Evolutionary conservation across 2,888 invertebrate species (phyloP).

Genomic region (Dolichomitus sp.): DNA sequence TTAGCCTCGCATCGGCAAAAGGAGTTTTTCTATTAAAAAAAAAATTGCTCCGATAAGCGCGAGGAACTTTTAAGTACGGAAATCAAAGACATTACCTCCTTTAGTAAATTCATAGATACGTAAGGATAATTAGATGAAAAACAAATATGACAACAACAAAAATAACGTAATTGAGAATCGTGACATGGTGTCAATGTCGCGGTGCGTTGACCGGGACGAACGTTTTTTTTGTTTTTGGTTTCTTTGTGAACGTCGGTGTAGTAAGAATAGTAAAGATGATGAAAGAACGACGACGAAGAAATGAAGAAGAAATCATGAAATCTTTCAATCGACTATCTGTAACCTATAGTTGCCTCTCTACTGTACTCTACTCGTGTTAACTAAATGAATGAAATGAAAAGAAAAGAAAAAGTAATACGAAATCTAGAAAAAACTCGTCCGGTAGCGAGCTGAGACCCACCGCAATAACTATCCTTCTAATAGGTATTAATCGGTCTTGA

Average conservation of each 20-base stretch:
- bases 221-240: slow-evolving; percentile 41
- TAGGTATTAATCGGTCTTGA: slow-evolving; percentile 63
- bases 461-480: slow-evolving; percentile 72
- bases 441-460: slow-evolving; percentile 70
- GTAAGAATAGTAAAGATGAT: slow-evolving; percentile 25
- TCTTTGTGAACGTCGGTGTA: slow-evolving; percentile 49
- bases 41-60: slow-evolving; percentile 41
- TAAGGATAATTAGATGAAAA: slow-evolving; percentile 63
- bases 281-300: slow-evolving; percentile 37
- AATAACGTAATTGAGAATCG: slow-evolving; percentile 43
- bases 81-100: slow-evolving; percentile 69
- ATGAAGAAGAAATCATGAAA: slow-evolving; percentile 54
- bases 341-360: slow-evolving; percentile 79
- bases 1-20: slow-evolving; percentile 30
- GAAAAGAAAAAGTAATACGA: slow-evolving; percentile 33
- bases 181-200: slow-evolving; percentile 27
- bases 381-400: slow-evolving; percentile 43
- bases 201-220: slow-evolving; percentile 30
- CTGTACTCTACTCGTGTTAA: slow-evolving; percentile 73
- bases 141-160: slow-evolving; percentile 21
- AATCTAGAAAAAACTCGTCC: slow-evolving; percentile 65
- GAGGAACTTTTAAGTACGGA: slow-evolving; percentile 63
- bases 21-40: slow-evolving; percentile 32
- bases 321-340: slow-evolving; percentile 79
- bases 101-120: slow-evolving; percentile 64